Percentiles rank a stretch among this genome's conserved stretches.
Conservation (phyloP, 2,888 invertebrate species). For the Acleris sparsana region DNA sequence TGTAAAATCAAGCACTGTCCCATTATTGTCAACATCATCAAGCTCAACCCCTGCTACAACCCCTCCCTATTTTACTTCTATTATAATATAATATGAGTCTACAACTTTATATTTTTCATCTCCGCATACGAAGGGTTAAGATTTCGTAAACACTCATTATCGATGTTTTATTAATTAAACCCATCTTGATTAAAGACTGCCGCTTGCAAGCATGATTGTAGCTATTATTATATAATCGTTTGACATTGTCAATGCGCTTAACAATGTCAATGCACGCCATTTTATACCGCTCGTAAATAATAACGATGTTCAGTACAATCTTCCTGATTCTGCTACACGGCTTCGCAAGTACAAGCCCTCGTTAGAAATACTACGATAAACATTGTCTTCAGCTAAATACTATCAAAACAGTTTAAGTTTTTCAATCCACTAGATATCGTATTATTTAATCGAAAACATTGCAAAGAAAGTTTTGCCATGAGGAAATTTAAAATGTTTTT, state of each 20-base stretch:
- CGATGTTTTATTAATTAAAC: not conserved
- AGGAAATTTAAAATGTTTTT: conserved; percentile 44
- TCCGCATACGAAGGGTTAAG: too few relatives aligned
- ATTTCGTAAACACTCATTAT: too few relatives aligned
- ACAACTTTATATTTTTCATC: too few relatives aligned
- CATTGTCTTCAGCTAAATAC: conserved; percentile 23
- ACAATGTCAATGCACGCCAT: conserved; percentile 27
- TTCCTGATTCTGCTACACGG: conserved; percentile 13
- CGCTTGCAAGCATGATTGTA: conserved; percentile 6
- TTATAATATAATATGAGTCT: too few relatives aligned
- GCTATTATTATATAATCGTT: conserved; percentile 19
- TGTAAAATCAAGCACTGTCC: too few relatives aligned
- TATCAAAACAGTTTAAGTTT: conserved; percentile 24
- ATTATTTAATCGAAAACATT: conserved; percentile 17
- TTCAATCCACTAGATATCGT: conserved; percentile 1
- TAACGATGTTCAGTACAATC: conserved; percentile 22
- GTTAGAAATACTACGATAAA: conserved; percentile 29
- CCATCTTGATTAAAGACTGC: not conserved
- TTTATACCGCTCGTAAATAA: conserved; percentile 34
- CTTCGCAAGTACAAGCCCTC: conserved; percentile 27
- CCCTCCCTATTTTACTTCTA: too few relatives aligned
- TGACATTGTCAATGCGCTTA: conserved; percentile 23
- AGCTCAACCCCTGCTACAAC: too few relatives aligned
- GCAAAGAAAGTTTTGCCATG: conserved; percentile 39
- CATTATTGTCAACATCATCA: too few relatives aligned